Conservation (phyloP, 2,888 invertebrate species). For the Callyntrura sp. region DNA sequence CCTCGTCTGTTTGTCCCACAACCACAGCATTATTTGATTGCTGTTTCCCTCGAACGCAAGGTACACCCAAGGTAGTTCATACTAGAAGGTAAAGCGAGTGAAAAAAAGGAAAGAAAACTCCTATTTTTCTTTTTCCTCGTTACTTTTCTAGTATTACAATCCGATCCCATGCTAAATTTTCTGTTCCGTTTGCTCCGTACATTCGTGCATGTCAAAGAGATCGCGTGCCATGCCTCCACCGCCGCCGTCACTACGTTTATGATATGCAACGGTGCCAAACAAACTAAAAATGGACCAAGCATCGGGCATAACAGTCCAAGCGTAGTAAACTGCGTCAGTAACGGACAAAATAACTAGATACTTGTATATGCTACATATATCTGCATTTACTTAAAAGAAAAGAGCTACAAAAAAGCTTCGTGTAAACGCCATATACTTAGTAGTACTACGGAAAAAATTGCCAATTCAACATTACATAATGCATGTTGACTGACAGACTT, state of each 20-base stretch:
- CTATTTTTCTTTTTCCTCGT: neutral
- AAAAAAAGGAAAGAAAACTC: conserved; percentile 43
- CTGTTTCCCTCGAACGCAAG: no score
- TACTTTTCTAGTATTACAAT: neutral
- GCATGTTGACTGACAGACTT: conserved; percentile 27
- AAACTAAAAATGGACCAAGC: conserved; percentile 24
- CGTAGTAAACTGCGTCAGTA: no score
- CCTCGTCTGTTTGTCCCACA: no score
- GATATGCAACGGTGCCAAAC: conserved; percentile 4
- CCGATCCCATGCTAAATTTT: conserved; percentile 37
- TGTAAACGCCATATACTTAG: neutral
- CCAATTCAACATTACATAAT: conserved; percentile 15
- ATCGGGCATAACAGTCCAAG: conserved; percentile 11
- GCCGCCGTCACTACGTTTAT: neutral
- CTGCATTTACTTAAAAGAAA: neutral
- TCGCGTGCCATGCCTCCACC: conserved; percentile 31
- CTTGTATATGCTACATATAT: no score
- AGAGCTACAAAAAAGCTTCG: neutral
- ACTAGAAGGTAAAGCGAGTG: conserved; percentile 35
- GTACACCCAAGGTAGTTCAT: no score
- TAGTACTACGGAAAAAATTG: neutral
- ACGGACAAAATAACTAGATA: no score
- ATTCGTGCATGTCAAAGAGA: conserved; percentile 53
- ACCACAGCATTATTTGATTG: no score
- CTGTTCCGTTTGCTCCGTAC: conserved; percentile 34